These are phyloP conservation scores for Colistium nudipinnis DNA, from an alignment of 2,113 vertebrate genomes.

Conservation along the genomic window DNA sequence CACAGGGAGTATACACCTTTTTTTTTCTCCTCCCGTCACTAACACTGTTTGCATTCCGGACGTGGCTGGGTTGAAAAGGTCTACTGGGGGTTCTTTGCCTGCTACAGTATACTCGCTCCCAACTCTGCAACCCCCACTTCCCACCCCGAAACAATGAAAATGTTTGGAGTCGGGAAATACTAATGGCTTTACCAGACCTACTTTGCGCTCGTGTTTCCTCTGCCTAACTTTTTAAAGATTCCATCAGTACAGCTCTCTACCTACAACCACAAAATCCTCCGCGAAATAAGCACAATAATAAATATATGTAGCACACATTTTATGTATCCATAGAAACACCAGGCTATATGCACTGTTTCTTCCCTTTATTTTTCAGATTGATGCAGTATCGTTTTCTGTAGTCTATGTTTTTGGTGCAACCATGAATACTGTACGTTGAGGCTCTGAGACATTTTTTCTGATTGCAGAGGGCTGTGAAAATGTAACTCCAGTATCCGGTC, in stretches of 20 bases:
- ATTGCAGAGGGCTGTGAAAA: conserved; percentile 53
- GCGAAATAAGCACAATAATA: conserved; percentile 27
- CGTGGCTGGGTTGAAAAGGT: conserved; percentile 55
- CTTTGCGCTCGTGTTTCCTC: conserved; percentile 4
- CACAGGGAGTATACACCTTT: conserved; percentile 38
- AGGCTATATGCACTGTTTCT: not conserved
- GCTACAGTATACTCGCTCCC: conserved; percentile 4
- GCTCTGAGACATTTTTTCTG: conserved; percentile 53
- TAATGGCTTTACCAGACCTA: conserved; percentile 8
- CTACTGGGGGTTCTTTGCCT: conserved; percentile 38
- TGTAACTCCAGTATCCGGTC: conserved; percentile 35
- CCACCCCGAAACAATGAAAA: conserved; percentile 2
- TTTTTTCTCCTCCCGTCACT: conserved; percentile 38
- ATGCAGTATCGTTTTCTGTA: conserved; percentile 10
- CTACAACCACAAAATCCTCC: not conserved
- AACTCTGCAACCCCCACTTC: not conserved
- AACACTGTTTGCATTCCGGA: conserved; percentile 48
- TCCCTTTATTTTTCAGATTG: conserved; percentile 13
- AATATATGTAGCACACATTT: conserved; percentile 13
- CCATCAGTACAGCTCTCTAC: not conserved
- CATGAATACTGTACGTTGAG: conserved; percentile 37
- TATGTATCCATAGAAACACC: conserved; percentile 46
- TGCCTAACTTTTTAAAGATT: not conserved
- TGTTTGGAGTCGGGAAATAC: conserved; percentile 4
- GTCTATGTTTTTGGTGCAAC: conserved; percentile 21